Percentiles rank a stretch among this genome's conserved stretches.
phyloP scores from a whole-genome alignment of 2,797 vertebrate species.

The Pseudochaenichthys georgianus region DNA sequence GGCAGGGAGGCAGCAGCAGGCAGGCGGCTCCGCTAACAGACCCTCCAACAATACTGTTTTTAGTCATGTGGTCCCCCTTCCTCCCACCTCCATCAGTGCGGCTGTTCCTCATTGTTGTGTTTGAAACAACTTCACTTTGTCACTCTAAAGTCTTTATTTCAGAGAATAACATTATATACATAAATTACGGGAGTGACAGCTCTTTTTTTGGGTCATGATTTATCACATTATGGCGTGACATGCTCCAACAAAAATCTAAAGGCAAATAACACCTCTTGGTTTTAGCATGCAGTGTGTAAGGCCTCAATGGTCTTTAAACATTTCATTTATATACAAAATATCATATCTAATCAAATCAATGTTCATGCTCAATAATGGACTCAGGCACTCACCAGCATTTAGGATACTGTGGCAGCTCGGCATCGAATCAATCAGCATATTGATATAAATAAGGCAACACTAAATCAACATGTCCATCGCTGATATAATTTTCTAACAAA shows the following conservation, averaged over 20 bases:
- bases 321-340: background rate
- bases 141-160: conserved; percentile 67
- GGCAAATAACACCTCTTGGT: conserved; percentile 4
- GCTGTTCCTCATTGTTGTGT: conserved; percentile 78
- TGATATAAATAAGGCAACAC: conserved; percentile 34
- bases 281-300: background rate
- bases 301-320: background rate
- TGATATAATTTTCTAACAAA: background rate
- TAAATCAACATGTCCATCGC: conserved; percentile 31
- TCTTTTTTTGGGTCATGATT: conserved; percentile 25
- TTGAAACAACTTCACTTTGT: conserved; percentile 77
- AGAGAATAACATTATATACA: conserved; percentile 29
- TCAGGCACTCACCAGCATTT: conserved; percentile 5
- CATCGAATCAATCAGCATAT: conserved; percentile 21
- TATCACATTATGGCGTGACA: conserved; percentile 16
- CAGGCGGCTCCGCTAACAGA: conserved; percentile 82
- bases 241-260: background rate
- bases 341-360: conserved; percentile 13
- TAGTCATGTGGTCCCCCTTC: conserved; percentile 70
- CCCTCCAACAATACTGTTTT: conserved; percentile 85
- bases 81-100: conserved; percentile 76
- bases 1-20: conserved; percentile 87
- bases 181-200: conserved; percentile 19
- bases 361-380: background rate
- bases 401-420: background rate